Percentiles rank a stretch among this genome's conserved stretches.
phyloP scores from a whole-genome alignment of 2,888 invertebrate genomes.

The Epiblema foenella region DNA sequence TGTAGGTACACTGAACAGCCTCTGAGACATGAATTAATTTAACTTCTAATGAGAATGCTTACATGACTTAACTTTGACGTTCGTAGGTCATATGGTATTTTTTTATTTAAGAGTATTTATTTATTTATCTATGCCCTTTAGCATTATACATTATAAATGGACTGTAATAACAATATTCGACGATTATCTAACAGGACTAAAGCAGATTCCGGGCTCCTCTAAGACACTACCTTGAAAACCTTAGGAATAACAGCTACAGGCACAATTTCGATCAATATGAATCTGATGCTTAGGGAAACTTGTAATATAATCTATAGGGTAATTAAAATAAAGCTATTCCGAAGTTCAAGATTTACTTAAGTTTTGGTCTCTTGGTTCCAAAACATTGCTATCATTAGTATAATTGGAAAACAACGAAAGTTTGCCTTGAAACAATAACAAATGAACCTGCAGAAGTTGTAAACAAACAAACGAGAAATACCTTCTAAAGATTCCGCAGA shows the following conservation, averaged over 20 bases:
- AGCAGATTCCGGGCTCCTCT: too few species aligned
- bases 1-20: constrained; percentile 12
- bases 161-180: too few species aligned
- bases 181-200: too few species aligned
- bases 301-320: too few species aligned
- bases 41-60: constrained; percentile 30
- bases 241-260: too few species aligned
- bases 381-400: constrained; percentile 39
- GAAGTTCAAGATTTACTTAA: constrained; percentile 12
- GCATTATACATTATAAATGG: too few species aligned
- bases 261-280: too few species aligned
- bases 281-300: neutral
- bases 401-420: constrained; percentile 41
- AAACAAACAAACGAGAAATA: constrained; percentile 42
- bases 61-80: constrained; percentile 2
- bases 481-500: constrained; percentile 37
- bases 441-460: constrained; percentile 39
- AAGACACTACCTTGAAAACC: too few species aligned
- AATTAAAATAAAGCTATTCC: constrained; percentile 15
- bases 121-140: too few species aligned
- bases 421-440: constrained; percentile 39
- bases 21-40: constrained; percentile 38
- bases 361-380: constrained; percentile 6
- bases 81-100: neutral
- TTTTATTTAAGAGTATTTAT: too few species aligned